Percentiles rank a stretch among this genome's conserved stretches.
Conservation (phyloP, 2,888 invertebrate genomes). For the Volucella zonaria region DNA sequence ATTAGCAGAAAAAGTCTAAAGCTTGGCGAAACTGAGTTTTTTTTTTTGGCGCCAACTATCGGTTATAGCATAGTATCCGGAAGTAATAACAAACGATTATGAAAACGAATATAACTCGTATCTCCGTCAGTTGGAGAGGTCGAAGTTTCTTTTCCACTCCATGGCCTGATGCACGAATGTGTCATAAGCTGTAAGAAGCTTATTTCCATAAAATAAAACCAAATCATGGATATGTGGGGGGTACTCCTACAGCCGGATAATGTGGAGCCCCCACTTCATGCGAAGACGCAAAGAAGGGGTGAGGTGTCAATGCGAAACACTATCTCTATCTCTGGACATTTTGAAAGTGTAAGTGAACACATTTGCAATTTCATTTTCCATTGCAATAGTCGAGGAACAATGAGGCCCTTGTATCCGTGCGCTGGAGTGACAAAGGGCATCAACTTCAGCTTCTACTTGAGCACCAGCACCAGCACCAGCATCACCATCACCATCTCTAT, state of each 20-base stretch:
- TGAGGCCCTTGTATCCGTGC: slow-evolving; percentile 15
- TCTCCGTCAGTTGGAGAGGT: slow-evolving; percentile 16
- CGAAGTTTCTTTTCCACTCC: slow-evolving; percentile 1
- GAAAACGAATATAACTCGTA: slow-evolving; percentile 1
- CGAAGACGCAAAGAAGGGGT: not conserved
- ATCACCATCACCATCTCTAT: too few relatives aligned
- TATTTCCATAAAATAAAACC: slow-evolving; percentile 35
- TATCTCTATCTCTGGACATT: slow-evolving; percentile 25
- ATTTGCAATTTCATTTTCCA: slow-evolving; percentile 16
- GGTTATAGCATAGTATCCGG: slow-evolving; percentile 22
- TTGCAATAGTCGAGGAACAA: not conserved
- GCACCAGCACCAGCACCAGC: too few relatives aligned
- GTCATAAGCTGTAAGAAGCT: slow-evolving; percentile 15
- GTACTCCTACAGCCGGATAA: slow-evolving; percentile 36
- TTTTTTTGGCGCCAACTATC: slow-evolving; percentile 47
- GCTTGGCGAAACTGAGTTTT: too few relatives aligned
- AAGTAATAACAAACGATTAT: slow-evolving; percentile 14
- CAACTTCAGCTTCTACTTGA: not conserved
- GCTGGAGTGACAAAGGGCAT: slow-evolving; percentile 50
- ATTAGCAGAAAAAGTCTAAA: slow-evolving; percentile 19
- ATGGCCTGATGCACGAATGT: not conserved
- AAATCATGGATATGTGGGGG: slow-evolving; percentile 20
- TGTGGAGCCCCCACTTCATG: not conserved
- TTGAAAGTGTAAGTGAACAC: slow-evolving; percentile 42
- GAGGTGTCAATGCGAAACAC: not conserved